A percentile compares a stretch with the other conserved stretches of the same genome.
Conservation (phyloP, 2,113 vertebrate species). For the Hippocampus zosterae region DNA sequence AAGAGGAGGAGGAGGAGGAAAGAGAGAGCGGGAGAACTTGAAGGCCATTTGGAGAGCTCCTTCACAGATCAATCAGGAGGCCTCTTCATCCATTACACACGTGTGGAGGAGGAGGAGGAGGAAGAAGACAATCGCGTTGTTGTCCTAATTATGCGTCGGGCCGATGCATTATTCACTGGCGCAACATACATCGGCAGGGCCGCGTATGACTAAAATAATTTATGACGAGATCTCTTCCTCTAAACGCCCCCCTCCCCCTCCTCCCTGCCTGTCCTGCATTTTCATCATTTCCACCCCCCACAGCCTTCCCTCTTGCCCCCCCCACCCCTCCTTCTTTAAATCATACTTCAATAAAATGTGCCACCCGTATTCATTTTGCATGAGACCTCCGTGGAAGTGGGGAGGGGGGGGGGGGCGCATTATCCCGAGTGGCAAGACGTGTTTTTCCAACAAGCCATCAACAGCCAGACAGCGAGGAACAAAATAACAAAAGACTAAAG, state of each 20-base stretch:
- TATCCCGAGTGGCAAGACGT: conserved; percentile 17
- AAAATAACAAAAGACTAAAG: conserved; percentile 2
- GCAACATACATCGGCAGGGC: conserved; percentile 72
- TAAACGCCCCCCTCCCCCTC: conserved; percentile 52
- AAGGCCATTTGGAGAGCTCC: conserved; percentile 64
- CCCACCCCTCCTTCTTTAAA: conserved; percentile 59
- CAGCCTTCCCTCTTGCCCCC: background rate
- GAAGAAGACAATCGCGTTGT: conserved; percentile 68
- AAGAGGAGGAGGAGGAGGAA: conserved; percentile 20
- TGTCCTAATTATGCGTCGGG: conserved; percentile 76
- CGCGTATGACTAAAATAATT: conserved; percentile 78
- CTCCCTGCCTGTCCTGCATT: conserved; percentile 51
- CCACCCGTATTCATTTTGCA: conserved; percentile 76
- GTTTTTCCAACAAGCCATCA: background rate
- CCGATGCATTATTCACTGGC: conserved; percentile 78
- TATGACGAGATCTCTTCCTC: conserved; percentile 71
- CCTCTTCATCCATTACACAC: conserved; percentile 66
- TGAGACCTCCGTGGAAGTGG: conserved; percentile 67
- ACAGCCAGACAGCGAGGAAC: conserved; percentile 2
- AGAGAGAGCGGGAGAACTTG: conserved; percentile 4
- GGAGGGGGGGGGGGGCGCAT: background rate
- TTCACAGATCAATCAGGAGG: conserved; percentile 69
- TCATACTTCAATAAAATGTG: conserved; percentile 79
- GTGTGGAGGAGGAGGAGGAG: conserved; percentile 41
- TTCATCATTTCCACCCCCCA: conserved; percentile 10